These are phyloP conservation scores for Icerya purchasi DNA, from an alignment of 2,888 invertebrate species.

Conservation along the genomic window DNA sequence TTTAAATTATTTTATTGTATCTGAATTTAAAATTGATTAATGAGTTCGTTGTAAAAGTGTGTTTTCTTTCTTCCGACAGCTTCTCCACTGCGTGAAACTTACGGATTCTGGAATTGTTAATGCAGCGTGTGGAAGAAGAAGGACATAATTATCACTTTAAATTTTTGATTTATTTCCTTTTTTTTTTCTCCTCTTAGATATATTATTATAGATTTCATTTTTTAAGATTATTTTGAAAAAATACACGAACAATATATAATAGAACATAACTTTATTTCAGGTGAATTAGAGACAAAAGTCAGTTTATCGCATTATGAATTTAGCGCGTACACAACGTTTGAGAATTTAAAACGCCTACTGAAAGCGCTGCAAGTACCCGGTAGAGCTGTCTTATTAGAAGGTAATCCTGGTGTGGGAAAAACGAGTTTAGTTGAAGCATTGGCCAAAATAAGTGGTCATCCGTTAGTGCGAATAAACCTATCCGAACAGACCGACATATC, in stretches of 20 bases:
- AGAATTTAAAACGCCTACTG: slow-evolving; percentile 63
- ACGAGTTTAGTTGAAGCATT: slow-evolving; percentile 82
- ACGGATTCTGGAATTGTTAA: no score
- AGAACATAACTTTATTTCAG: slow-evolving; percentile 4
- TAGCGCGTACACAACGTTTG: slow-evolving; percentile 51
- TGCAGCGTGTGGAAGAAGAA: no score
- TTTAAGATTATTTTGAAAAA: slow-evolving; percentile 2
- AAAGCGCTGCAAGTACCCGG: slow-evolving; percentile 65
- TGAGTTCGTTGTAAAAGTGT: no score
- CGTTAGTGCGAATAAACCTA: slow-evolving; percentile 78
- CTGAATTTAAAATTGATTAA: no score
- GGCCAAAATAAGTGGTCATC: slow-evolving; percentile 61
- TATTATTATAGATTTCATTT: background rate
- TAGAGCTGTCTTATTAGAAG: slow-evolving; percentile 85
- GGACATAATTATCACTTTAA: no score
- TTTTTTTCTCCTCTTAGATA: no score
- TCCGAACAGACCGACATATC: slow-evolving; percentile 98
- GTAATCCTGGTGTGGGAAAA: slow-evolving; percentile 95
- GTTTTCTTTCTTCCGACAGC: no score
- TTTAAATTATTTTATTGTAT: no score
- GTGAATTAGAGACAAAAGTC: slow-evolving; percentile 1
- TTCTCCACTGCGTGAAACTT: no score
- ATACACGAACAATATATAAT: background rate
- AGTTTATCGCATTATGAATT: slow-evolving; percentile 37
- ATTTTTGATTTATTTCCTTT: no score